phyloP scores from a whole-genome alignment of 2,113 vertebrate species.

The Tauraco erythrolophus region DNA sequence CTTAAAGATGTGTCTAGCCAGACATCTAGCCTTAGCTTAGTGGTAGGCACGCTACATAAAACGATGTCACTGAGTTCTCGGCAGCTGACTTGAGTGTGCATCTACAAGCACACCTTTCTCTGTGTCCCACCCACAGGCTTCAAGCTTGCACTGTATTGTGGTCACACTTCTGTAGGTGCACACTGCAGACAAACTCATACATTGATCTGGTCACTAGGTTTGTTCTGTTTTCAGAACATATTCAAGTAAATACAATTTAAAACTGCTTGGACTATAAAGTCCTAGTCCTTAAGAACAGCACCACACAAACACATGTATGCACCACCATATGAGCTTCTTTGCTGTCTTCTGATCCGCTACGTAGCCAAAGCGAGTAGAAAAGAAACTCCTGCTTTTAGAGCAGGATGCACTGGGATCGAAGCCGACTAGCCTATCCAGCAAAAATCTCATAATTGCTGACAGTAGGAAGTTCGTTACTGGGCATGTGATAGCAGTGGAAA shows the following conservation, averaged over 20 bases:
- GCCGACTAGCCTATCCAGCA: not conserved
- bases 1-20: not conserved
- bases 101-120: not conserved
- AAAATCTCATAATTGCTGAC: not conserved
- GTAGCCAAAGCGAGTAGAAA: not conserved
- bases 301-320: not conserved
- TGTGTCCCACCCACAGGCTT: not conserved
- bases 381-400: not conserved
- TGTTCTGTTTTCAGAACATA: not conserved
- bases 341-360: not conserved
- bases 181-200: not conserved
- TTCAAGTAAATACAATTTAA: not conserved
- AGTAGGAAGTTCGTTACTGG: not conserved
- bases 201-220: rapidly evolving
- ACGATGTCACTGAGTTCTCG: not conserved
- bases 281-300: not conserved
- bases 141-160: not conserved
- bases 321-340: not conserved
- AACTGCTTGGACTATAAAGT: not conserved
- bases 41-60: not conserved
- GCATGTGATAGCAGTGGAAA: not conserved
- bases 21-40: not conserved
- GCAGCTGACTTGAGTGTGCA: not conserved
- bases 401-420: not conserved
- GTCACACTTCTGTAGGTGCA: not conserved